Conservation (phyloP, 1,140 invertebrate species). For the Brachionus manjavacas region DNA sequence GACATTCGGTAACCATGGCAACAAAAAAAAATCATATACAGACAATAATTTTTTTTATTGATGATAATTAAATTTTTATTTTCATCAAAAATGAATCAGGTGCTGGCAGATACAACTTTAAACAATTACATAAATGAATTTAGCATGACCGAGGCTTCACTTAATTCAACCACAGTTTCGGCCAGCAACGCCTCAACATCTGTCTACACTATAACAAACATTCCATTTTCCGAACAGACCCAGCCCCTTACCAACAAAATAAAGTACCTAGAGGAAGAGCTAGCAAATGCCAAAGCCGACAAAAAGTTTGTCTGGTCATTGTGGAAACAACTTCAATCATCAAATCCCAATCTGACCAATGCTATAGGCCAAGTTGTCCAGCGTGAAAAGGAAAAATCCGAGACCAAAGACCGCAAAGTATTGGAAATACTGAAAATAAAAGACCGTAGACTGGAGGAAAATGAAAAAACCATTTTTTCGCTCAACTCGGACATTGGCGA, state of each 20-base stretch:
- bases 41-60: background rate
- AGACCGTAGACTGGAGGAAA: conserved; percentile 53
- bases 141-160: background rate
- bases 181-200: background rate
- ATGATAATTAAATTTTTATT: background rate
- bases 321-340: conserved; percentile 56
- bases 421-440: conserved; percentile 54
- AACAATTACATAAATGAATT: conserved; percentile 19
- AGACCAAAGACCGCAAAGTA: conserved; percentile 53
- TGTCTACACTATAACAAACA: background rate
- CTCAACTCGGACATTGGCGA: conserved; percentile 48
- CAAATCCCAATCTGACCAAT: conserved; percentile 55
- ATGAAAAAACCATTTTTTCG: conserved; percentile 48
- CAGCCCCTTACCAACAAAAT: background rate
- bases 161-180: background rate
- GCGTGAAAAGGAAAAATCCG: conserved; percentile 55
- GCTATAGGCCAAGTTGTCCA: conserved; percentile 53
- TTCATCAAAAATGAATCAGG: background rate
- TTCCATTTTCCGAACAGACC: background rate
- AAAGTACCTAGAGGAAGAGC: background rate
- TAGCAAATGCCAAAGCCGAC: conserved; percentile 48
- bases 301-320: conserved; percentile 58
- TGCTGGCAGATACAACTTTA: background rate
- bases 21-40: background rate
- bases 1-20: background rate